Evolutionary conservation across 2,113 vertebrate genomes (phyloP), one percentile per base, ranked within the genome.

Genomic region (Microtus oregoni): DNA sequence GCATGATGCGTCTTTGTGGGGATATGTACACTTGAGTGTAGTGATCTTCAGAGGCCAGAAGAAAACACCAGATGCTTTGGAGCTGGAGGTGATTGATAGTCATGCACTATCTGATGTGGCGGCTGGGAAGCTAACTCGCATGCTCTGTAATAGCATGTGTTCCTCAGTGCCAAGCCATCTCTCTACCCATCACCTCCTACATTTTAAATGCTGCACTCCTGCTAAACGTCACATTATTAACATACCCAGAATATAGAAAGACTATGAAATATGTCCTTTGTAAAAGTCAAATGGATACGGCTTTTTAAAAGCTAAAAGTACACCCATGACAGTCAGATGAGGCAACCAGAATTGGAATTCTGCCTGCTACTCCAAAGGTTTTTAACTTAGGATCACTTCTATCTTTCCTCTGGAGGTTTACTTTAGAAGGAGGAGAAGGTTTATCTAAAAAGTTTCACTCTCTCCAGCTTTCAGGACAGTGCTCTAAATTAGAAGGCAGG

Each of bases 371-470:
- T 68, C 90, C 63, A 92, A 58, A 47, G n/a, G 35, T 38, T 91
- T 93, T 93, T 63, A 86, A 38, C 70, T 75, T 19, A 61, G 41
- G 7, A 38, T 4, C 28, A 52, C 55, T 86, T 90, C 86, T 63
- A 38, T 89, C 81, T 85, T 90, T 63, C 32, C 41, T 94, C 85
- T 35, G 24, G 9, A 73, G 63, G n/a, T 94, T 93, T 90, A 77
- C 90, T 90, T 91, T 65, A 92, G 35, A 68, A 38, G 65, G 41
- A 82, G 65, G 15, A 20, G 15, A 70, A 61, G 26, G 14, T 72
- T 94, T 93, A 89, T 63, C 55, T 92, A 28, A 89, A 72, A 92
- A 85, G 26, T 90, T 94, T 94, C 67, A 89, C 73, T 93, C 35
- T 94, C 81, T 93, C 26, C 70, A 70, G 68, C 89, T 92, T 79